Evolutionary conservation across 2,797 vertebrate genomes (phyloP).

Genomic region (Siniperca scherzeri): DNA sequence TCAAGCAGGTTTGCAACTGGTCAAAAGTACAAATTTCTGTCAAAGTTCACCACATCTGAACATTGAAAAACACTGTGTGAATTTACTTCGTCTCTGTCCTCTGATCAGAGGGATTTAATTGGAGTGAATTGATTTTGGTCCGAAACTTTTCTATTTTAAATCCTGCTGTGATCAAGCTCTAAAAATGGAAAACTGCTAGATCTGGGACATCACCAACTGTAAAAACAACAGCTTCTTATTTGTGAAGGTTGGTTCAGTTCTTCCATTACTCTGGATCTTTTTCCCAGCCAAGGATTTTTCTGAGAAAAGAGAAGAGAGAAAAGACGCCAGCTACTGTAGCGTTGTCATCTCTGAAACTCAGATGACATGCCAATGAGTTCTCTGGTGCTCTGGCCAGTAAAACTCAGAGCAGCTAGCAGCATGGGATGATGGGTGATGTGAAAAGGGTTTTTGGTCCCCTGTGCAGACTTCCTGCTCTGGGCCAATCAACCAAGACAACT

Average conservation of each 20-base stretch:
- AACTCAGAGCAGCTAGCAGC: conserved; percentile 50
- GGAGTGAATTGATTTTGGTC: not conserved
- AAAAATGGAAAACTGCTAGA: not conserved
- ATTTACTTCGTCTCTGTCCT: not conserved
- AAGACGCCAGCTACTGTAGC: conserved; percentile 56
- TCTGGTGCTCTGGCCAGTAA: conserved; percentile 41
- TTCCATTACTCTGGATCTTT: conserved; percentile 33
- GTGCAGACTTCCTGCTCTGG: conserved; percentile 64
- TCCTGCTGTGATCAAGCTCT: not conserved
- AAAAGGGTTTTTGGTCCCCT: conserved; percentile 52
- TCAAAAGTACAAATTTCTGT: not conserved
- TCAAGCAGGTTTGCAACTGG: not conserved
- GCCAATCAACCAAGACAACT: conserved; percentile 40
- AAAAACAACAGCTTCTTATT: conserved; percentile 35
- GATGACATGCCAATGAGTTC: conserved; percentile 55
- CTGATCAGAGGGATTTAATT: not conserved
- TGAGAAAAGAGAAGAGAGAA: conserved; percentile 28
- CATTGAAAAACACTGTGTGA: not conserved
- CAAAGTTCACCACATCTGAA: too few species aligned
- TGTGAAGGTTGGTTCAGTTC: not conserved
- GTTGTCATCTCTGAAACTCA: conserved; percentile 57
- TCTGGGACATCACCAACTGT: conserved; percentile 10
- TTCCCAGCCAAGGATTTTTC: conserved; percentile 31
- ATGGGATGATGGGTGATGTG: conserved; percentile 47
- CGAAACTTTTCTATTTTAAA: not conserved